Base-by-base conservation (phyloP, 2,113 vertebrate species). In the Eulemur rufifrons region DNA sequence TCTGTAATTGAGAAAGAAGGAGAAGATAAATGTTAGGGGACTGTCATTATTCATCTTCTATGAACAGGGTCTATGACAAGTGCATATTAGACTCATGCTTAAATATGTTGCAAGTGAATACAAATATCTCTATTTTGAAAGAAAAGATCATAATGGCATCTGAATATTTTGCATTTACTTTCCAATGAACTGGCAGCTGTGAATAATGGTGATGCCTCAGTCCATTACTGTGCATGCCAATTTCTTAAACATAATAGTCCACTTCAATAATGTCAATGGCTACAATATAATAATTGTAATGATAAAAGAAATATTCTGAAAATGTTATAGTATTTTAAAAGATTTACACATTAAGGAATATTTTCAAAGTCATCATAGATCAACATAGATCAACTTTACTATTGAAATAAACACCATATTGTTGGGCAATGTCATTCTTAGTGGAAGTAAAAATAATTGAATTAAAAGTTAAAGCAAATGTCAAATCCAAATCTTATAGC, bases 91-190 rank as follows among this genome's bases (percentile, higher is more conserved):
- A 52, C 52, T 85, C 66, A 85, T 82, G 91, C 61, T 82, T 21
- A 76, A 97, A 29, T 82, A 78, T 54, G 6, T 74, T 86, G 15
- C 39, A 68, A 82, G n/a, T 63, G 61, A 94, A 81, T n/a, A 54
- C 37, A 54, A 81, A 3, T 66, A 50, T 61, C 27, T 63, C 34
- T 54, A 68, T n/a, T 92, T 97, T 91, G 74, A 92, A 95, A 92
- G 37, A 88, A 71, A 52, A 85, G 5, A 32, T 64, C 5, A 3
- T 50, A 91, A 68, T 63, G 3, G 3, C 73, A 78, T 71, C 18
- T n/a, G 50, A 86, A 47, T 89, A 91, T 91, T 78, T 84, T 91
- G 76, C 20, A 91, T 97, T 89, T 89, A 66, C 42, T 96, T 93
- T 95, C 32, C 29, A 95, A 89, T 59, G 37, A 82, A 63, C 54